phyloP scores from a whole-genome alignment of 2,888 invertebrate species.

The Dendrolimus pini region DNA sequence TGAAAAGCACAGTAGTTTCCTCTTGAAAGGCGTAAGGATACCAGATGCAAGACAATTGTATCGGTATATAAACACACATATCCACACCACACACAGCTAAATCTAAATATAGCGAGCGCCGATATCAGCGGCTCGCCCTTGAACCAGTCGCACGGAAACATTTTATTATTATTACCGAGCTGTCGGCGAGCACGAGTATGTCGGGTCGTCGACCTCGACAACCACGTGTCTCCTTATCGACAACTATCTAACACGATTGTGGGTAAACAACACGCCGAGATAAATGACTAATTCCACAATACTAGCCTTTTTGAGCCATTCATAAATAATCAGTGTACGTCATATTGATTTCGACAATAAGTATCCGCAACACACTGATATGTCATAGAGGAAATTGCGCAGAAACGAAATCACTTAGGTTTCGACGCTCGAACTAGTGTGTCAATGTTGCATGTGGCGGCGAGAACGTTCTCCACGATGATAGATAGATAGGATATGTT shows the following conservation, averaged over 20 bases:
- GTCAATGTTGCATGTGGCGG: neutral
- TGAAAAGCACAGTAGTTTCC: no score
- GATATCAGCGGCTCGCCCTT: conserved; percentile 77
- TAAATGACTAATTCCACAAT: conserved; percentile 74
- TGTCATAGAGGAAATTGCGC: neutral
- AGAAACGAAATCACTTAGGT: neutral
- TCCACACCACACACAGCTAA: conserved; percentile 66
- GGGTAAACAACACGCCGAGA: conserved; percentile 73
- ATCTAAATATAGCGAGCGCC: conserved; percentile 76
- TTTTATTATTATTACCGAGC: conserved; percentile 77
- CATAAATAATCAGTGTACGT: conserved; percentile 51
- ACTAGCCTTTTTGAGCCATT: conserved; percentile 62
- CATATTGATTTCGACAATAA: neutral
- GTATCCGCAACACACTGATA: conserved; percentile 25
- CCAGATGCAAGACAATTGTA: conserved; percentile 44
- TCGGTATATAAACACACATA: conserved; percentile 48
- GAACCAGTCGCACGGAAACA: conserved; percentile 77
- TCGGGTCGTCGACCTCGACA: conserved; percentile 71
- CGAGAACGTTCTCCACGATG: neutral
- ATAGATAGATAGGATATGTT: no score
- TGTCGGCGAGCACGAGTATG: conserved; percentile 75
- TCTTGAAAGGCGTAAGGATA: conserved; percentile 13
- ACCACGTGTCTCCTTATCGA: conserved; percentile 77
- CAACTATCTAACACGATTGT: conserved; percentile 77
- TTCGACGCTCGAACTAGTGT: no score